Evolutionary conservation across 2,797 vertebrate species (phyloP).

Genomic region (Columba guinea): DNA sequence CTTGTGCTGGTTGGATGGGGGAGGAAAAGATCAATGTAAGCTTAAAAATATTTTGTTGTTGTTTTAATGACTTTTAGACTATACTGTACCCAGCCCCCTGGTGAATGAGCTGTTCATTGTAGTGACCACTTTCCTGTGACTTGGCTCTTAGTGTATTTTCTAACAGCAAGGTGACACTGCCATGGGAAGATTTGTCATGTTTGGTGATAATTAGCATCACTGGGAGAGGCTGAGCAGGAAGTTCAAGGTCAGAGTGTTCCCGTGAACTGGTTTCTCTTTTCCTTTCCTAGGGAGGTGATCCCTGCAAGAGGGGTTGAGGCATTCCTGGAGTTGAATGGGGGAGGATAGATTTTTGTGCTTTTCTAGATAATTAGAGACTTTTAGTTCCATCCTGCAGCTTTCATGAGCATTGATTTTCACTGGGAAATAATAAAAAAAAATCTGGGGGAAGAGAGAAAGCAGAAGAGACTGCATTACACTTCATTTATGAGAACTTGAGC

Average conservation of each 20-base stretch:
- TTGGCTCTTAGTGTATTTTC: not conserved
- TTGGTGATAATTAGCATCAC: not conserved
- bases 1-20: not conserved
- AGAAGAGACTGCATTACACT: not conserved
- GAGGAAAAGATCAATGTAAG: not conserved
- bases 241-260: not conserved
- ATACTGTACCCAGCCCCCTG: not conserved
- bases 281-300: not conserved
- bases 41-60: not conserved
- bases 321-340: not conserved
- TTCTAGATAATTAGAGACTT: not conserved
- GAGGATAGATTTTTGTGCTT: not conserved
- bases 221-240: not conserved
- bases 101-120: not conserved
- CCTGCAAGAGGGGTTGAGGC: not conserved
- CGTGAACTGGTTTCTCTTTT: not conserved
- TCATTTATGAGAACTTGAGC: not conserved
- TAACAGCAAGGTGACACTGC: not conserved
- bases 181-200: not conserved
- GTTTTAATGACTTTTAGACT: not conserved
- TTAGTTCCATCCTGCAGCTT: conserved; percentile 11
- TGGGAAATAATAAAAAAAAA: not conserved
- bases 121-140: not conserved
- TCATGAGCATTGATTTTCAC: not conserved
- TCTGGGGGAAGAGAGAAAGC: not conserved